Conservation (phyloP, 1,140 invertebrate species). For the Cydia splendana region DNA sequence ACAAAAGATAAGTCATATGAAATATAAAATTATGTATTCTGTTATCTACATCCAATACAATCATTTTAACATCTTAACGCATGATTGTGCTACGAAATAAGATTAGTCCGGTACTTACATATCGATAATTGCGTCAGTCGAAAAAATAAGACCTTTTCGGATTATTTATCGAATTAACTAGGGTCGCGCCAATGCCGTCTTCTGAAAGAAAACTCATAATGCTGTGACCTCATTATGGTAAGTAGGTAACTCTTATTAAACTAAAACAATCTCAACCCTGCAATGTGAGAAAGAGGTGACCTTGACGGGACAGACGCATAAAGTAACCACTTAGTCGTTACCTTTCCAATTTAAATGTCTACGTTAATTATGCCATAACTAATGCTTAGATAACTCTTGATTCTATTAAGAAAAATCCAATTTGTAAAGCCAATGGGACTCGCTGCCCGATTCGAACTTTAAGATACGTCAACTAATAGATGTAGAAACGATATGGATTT, state of each 20-base stretch:
- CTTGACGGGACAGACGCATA: not conserved
- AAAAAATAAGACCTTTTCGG: constrained; percentile 2
- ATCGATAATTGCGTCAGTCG: not conserved
- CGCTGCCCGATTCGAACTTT: too few relatives aligned
- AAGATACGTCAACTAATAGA: too few relatives aligned
- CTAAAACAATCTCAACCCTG: not conserved
- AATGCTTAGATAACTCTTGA: not conserved
- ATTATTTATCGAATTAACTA: constrained; percentile 21
- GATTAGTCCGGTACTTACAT: not conserved
- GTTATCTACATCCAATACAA: not conserved
- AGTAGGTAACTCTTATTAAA: constrained; percentile 3
- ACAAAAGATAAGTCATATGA: too few relatives aligned
- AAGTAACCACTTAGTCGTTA: constrained; percentile 3
- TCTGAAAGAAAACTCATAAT: constrained; percentile 24
- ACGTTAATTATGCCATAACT: not conserved
- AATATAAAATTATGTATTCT: not conserved
- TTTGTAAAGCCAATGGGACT: not conserved
- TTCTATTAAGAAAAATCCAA: not conserved
- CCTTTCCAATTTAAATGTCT: constrained; percentile 15
- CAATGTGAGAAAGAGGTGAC: constrained; percentile 16
- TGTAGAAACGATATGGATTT: too few relatives aligned
- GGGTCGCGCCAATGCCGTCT: constrained; percentile 9
- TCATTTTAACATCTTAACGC: too few relatives aligned
- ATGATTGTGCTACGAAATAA: not conserved
- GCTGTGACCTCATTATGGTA: constrained; percentile 19